phyloP scores from a whole-genome alignment of 2,113 vertebrate genomes.

The Dipodomys stephensi region DNA sequence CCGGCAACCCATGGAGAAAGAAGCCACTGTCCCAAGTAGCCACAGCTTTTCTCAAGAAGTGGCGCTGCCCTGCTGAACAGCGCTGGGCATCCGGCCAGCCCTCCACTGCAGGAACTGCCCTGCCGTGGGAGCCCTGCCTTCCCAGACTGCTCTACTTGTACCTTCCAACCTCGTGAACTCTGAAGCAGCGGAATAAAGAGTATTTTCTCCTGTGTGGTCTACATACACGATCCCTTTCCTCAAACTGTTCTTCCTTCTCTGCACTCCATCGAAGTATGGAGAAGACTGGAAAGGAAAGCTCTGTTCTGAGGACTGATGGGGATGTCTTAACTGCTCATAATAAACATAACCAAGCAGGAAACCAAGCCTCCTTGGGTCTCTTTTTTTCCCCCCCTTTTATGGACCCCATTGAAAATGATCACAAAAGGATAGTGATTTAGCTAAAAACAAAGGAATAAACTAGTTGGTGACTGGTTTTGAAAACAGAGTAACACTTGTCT shows the following conservation, averaged over 20 bases:
- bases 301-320: neutral
- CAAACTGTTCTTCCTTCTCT: neutral
- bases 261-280: neutral
- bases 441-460: slow-evolving; percentile 21
- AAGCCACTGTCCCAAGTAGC: neutral
- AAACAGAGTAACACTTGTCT: neutral
- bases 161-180: slow-evolving; percentile 60
- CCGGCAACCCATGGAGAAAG: neutral
- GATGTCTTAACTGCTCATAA: neutral
- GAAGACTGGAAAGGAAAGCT: neutral
- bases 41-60: neutral
- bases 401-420: slow-evolving; percentile 10
- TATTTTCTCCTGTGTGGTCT: slow-evolving; percentile 57
- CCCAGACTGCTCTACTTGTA: slow-evolving; percentile 38
- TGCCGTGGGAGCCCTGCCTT: slow-evolving; percentile 34
- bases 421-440: neutral
- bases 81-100: neutral
- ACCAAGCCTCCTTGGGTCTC: neutral
- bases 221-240: neutral
- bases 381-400: neutral
- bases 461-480: neutral
- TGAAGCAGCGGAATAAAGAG: slow-evolving; percentile 83
- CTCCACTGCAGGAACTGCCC: slow-evolving; percentile 51
- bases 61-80: neutral
- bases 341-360: slow-evolving; percentile 49